phyloP scores from a whole-genome alignment of 92 coral and sea anemone species.

The Siderastrea radians region DNA sequence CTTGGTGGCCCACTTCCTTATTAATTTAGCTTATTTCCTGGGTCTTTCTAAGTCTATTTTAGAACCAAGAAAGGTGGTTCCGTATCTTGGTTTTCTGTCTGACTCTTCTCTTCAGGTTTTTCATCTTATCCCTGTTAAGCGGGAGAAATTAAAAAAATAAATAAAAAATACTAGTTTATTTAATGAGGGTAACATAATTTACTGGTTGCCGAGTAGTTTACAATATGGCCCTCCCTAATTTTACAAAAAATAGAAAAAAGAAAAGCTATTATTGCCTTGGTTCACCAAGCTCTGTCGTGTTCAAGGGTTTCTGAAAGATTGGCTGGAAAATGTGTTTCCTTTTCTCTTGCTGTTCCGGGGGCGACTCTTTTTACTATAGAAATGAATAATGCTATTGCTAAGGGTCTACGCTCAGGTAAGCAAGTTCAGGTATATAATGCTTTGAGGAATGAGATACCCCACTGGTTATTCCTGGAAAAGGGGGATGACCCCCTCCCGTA shows the following conservation, averaged over 20 bases:
- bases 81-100: conserved; percentile 43
- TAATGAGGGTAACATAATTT: no score
- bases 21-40: conserved; percentile 46
- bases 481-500: neutral
- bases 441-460: neutral
- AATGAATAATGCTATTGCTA: conserved; percentile 60
- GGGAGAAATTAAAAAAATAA: neutral
- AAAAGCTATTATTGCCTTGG: neutral
- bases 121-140: conserved; percentile 18
- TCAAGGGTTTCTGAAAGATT: conserved; percentile 16
- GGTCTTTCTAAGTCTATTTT: conserved; percentile 48
- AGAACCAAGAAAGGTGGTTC: conserved; percentile 28
- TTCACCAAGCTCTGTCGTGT: neutral
- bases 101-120: conserved; percentile 21
- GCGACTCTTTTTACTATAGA: conserved; percentile 53
- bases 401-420: conserved; percentile 31
- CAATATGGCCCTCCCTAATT: no score
- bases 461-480: conserved; percentile 6
- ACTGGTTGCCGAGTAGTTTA: no score
- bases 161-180: no score
- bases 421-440: neutral
- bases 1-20: conserved; percentile 38
- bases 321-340: conserved; percentile 48
- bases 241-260: no score
- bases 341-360: conserved; percentile 41